These are phyloP conservation scores for Chalcis sispes DNA, from an alignment of 2,888 invertebrate species.

Conservation along the genomic window DNA sequence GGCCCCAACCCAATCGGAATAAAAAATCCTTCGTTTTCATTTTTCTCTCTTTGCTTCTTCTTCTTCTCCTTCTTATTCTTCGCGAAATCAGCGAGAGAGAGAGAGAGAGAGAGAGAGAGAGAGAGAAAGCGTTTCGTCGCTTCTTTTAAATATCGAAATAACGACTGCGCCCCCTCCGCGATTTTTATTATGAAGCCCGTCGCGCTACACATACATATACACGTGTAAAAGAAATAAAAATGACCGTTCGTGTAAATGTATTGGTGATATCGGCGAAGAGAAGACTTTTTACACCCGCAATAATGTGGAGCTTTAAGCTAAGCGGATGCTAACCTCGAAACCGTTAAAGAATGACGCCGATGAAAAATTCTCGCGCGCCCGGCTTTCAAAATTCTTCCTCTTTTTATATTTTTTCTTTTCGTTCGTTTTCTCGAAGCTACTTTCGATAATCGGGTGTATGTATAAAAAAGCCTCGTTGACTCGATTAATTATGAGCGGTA, in stretches of 20 bases:
- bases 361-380: constrained; percentile 4
- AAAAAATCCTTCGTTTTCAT: too few species aligned
- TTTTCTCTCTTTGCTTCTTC: constrained; percentile 35
- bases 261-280: too few species aligned
- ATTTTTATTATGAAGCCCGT: constrained; percentile 30
- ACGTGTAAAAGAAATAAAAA: too few species aligned
- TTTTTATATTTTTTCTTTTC: neutral
- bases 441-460: too few species aligned
- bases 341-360: neutral
- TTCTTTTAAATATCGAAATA: constrained; percentile 51
- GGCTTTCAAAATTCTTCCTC: too few species aligned
- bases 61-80: too few species aligned
- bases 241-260: too few species aligned
- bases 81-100: too few species aligned
- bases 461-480: constrained; percentile 27
- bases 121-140: constrained; percentile 60
- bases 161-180: constrained; percentile 29
- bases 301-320: too few species aligned
- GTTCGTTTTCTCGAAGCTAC: neutral
- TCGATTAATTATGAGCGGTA: constrained; percentile 35
- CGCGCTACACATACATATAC: neutral
- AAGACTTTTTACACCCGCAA: neutral
- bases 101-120: too few species aligned
- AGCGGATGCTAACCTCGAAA: constrained; percentile 26
- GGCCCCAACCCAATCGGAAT: too few species aligned